Evolutionary conservation across 2,888 invertebrate genomes (phyloP), one percentile per base, ranked within the genome.

Genomic region (Megaustenia siamemsis): DNA sequence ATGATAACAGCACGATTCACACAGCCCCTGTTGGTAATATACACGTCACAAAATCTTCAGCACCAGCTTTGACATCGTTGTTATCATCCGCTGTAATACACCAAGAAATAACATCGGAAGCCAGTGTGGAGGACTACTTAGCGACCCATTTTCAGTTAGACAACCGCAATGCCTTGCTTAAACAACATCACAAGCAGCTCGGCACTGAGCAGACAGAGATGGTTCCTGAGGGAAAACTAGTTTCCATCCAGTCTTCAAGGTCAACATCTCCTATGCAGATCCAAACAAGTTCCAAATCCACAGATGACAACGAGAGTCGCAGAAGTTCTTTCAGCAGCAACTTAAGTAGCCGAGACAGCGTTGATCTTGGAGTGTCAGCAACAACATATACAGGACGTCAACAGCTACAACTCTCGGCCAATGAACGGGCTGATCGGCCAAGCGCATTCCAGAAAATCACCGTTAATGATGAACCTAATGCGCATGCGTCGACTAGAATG

Each of bases 281-380:
- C 12, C 32, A 60, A 5, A 45, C n/a, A 0, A 40, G 21, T 5
- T 43, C 35, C 10, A 32, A 15, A 43, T 53, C 49, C 3, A 15
- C 45, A 45, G 73, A 60, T 10, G 75, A 75, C 49, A 40, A 45
- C 10, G 73, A 38, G 12, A 75, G 82, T 43, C 53, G 49, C 32
- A 82, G 66, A n/a, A 82, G 82, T 40, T 82, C 63, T 35, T 43
- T 40, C 75, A 75, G 82, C 15, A 82, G 66, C 45, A 60, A 60
- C 24, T 10, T 35, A 12, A 75, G 82, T 45, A 60, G 63, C 28
- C 40, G 38, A 40, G 82, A 82, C 28, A 82, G 82, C 56, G n/a
- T 38, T 10, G 56, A 56, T 4, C n/a, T 60, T 3, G 32, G 56
- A n/a, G 24, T 40, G 12, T 69, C 69, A 32, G 40, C 80, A 1